Conservation (phyloP, 2,113 vertebrate species). For the Pycnonotus jocosus region DNA sequence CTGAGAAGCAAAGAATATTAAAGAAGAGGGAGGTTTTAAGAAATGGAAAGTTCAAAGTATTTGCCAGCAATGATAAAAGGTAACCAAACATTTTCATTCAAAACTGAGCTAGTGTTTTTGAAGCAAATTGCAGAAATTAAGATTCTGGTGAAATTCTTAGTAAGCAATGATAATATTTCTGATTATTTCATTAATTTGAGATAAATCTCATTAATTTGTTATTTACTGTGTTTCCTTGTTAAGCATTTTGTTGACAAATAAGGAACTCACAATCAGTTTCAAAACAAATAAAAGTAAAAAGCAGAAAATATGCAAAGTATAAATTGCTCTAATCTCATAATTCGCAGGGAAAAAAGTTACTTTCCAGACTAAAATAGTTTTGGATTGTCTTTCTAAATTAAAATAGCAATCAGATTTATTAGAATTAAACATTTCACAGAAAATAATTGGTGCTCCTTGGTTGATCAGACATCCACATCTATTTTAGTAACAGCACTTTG, state of each 20-base stretch:
- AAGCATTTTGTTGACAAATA: background rate
- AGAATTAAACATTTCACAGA: background rate
- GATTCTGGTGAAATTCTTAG: background rate
- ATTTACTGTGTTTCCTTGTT: background rate
- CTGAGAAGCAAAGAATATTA: background rate
- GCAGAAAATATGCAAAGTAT: conserved; percentile 8
- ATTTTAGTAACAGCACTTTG: background rate
- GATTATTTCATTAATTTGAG: background rate
- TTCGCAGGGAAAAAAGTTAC: background rate
- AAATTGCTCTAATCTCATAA: conserved; percentile 32
- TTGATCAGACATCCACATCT: background rate
- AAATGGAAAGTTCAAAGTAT: background rate
- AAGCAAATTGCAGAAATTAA: background rate
- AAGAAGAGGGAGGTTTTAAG: background rate
- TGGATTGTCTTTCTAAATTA: background rate
- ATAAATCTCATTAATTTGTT: background rate
- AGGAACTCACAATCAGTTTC: background rate
- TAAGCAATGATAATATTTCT: background rate
- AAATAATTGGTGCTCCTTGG: background rate
- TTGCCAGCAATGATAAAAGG: background rate
- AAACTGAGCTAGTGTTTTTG: background rate
- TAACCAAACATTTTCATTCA: background rate
- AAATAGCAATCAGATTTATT: background rate
- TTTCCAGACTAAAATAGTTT: background rate
- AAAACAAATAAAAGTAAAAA: conserved; percentile 56